A percentile compares a stretch with the other conserved stretches of the same genome.
Conservation (phyloP, 2,113 vertebrate genomes). For the Ranitomeya imitator region DNA sequence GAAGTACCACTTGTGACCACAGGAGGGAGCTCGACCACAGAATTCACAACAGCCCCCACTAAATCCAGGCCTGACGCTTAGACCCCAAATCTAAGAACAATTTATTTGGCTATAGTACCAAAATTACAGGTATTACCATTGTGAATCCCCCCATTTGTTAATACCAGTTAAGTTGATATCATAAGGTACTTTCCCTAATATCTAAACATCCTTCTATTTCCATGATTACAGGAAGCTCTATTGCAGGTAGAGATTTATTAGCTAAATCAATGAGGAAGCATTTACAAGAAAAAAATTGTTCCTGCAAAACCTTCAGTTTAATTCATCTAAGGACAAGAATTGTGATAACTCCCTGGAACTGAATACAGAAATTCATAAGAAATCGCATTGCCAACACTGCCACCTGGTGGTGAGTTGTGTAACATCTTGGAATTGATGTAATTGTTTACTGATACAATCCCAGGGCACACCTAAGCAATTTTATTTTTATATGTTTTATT, state of each 20-base stretch:
- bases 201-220: background rate
- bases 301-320: background rate
- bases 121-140: background rate
- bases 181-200: background rate
- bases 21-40: no score
- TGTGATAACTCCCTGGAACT: background rate
- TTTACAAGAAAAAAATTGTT: background rate
- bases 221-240: background rate
- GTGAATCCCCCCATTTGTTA: background rate
- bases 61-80: no score
- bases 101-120: background rate
- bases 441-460: background rate
- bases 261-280: slow-evolving; percentile 4
- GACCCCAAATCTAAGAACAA: no score
- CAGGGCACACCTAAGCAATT: no score
- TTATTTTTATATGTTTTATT: no score
- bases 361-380: background rate
- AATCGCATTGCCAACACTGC: background rate
- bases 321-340: background rate
- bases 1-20: no score
- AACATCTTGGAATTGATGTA: background rate
- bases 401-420: background rate
- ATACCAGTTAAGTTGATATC: background rate
- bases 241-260: background rate
- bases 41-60: no score